A percentile compares a stretch with the other conserved stretches of the same genome.
Conservation (phyloP, 2,113 vertebrate species). For the Cervus canadensis region DNA sequence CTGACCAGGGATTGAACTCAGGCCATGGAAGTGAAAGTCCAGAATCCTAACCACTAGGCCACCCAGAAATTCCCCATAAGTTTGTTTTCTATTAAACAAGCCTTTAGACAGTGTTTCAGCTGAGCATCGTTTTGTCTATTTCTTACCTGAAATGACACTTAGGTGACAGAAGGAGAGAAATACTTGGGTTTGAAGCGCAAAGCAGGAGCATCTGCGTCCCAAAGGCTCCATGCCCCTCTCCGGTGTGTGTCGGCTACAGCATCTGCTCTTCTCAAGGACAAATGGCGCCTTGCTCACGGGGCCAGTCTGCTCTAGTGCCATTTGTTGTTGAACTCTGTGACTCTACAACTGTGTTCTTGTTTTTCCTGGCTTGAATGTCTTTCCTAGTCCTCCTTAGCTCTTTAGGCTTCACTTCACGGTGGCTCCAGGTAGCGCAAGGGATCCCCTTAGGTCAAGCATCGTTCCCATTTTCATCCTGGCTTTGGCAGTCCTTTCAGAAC, state of each 20-base stretch:
- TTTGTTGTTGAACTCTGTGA: not conserved
- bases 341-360: not conserved
- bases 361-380: not conserved
- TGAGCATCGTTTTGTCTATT: not conserved
- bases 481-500: not conserved
- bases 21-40: not conserved
- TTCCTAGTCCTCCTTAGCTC: not conserved
- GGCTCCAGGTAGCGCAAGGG: not conserved
- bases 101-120: not conserved
- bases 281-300: not conserved
- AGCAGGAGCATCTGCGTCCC: rapidly evolving
- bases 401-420: not conserved
- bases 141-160: not conserved
- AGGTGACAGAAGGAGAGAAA: not conserved
- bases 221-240: not conserved
- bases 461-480: not conserved
- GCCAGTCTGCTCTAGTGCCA: too few species aligned
- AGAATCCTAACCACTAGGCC: not conserved
- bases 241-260: not conserved
- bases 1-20: not conserved
- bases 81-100: not conserved
- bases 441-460: not conserved
- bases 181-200: not conserved
- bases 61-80: not conserved
- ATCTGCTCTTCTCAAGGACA: not conserved